Evolutionary conservation across 1,140 invertebrate genomes (phyloP), one percentile per base, ranked within the genome.

Genomic region (Zaprionus vittiger): DNA sequence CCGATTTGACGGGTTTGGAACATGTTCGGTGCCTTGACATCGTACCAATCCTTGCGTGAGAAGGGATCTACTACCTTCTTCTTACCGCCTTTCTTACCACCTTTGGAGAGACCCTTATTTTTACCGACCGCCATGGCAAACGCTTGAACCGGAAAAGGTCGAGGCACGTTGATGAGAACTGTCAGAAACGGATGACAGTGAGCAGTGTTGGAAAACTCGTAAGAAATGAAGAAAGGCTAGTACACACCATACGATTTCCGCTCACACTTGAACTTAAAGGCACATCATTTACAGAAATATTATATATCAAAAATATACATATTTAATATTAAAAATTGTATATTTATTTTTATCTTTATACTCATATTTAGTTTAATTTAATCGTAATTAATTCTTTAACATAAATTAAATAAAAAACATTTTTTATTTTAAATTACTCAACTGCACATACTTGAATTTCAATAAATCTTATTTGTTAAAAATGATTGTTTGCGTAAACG

Each of bases 1-100:
- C 99, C 99, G 91, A 99, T 96, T 93, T 99, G 97, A 70, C 99
- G 96, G 68, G 97, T 98, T 84, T 96, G 96, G 94, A 99, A 99
- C 96, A 99, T 99, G 64, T 96, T 97, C 52, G 99, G 99, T 67
- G 99, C 99, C 93, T 99, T 99, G 28, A 99, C 97, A 97, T 99
- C 99, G 93, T 99, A 99, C 99, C 99, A 99, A 93, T 99, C 99
- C 93, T 99, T 99, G 76, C 99, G 96, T 56, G 98, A 99, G 94
- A 99, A 99, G 6, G 99, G 99, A 94, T 99, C 99, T 66, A 99
- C 96, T 87, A 99, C 96, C 97, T 99, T 99, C 97, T 99, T 99
- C 93, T 99, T 99, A 83, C 97, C 96, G 91, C 98, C 98, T 94
- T 99, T 99, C 94, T 99, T 99, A 87, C 99, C 99, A 93, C 98